Base-by-base conservation (phyloP, 2,113 vertebrate genomes). In the Apus apus region DNA sequence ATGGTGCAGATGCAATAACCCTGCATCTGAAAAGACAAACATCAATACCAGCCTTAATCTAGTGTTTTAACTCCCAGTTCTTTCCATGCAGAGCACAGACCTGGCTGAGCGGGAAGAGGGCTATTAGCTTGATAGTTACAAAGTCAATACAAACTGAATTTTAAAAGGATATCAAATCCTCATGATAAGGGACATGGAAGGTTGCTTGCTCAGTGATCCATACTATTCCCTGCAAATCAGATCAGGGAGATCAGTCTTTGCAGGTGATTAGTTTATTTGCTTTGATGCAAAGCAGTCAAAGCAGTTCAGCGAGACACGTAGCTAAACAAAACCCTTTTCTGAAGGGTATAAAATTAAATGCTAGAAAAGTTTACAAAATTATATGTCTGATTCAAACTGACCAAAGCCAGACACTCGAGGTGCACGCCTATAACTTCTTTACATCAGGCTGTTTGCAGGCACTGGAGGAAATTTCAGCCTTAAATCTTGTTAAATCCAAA, bases 91-190 rank as follows among this genome's bases (percentile, higher is more conserved):
- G 94, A 89, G 61, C 85, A 73, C 57, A 88, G 95, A 81, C n/a
- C 72, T 48, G 66, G 79, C 76, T 91, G 83, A 86, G 84, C 9
- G 27, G 57, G 67, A 96, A 87, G 57, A 87, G 57, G n/a, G 62
- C 81, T 94, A 93, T 95, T 95, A 97, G 83, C 80, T 46, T 92
- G 82, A 83, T 75, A 89, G 77, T 85, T 96, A 46, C 54, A 90
- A 93, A 96, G 91, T 91, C 93, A 93, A 96, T 95, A 96, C 88
- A 92, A 96, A 97, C 38, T 1, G 1, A 81, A 95, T 97, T 97
- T 93, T 86, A 90, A 87, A 94, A 93, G 75, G 90, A 93, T 91
- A 94, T 92, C 65, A 93, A 94, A 93, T 86, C 60, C 85, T 95
- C 20, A 12, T 76, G 72, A 74, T 82, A 87, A 91, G 83, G 62